Evolutionary conservation across 2,113 vertebrate genomes (phyloP), one percentile per base, ranked within the genome.

Genomic region (Poeciliopsis retropinna): DNA sequence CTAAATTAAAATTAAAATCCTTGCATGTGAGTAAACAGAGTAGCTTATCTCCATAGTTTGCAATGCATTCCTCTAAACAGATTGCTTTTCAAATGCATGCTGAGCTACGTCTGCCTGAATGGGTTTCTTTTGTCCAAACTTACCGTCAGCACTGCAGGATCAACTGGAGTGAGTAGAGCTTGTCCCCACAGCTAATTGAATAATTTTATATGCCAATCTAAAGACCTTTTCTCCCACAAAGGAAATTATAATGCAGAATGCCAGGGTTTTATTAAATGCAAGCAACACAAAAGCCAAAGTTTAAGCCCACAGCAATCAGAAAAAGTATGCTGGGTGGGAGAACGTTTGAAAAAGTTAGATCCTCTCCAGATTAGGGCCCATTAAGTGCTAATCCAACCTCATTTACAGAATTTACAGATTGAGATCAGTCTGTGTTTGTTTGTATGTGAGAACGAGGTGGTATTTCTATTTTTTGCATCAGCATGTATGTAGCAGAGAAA

Each of bases 341-440:
- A 61, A 66, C 62, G 41, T 54, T 31, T 34, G 47, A 70, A 69
- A 79, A 67, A 68, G 60, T 65, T 57, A 85, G 92, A 93, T 91
- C 73, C 72, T 76, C 37, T 5, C 39, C 72, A 85, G 92, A 94
- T 93, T 93, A 91, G 81, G 81, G 76, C 73, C 84, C 87, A 92
- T 93, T 94, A 93, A 88, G 93, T 91, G 87, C 84, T 93, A 93
- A 94, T 92, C 89, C 76, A 29, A 88, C 65, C 85, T 83, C 70
- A 85, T 93, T 94, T 89, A 68, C 85, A 83, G 67, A 73, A 72
- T 87, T 83, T 81, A 80, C 47, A 90, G 92, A 94, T 95, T 17
- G 6, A 60, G 75, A 92, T 93, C 90, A 71, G 22, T 66, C 17
- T 28, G 37, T 28, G 37, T 68, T n/a, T 78, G 63, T 71, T 27